Evolutionary conservation across 2,113 vertebrate species (phyloP).

Genomic region (Burhinus oedicnemus): DNA sequence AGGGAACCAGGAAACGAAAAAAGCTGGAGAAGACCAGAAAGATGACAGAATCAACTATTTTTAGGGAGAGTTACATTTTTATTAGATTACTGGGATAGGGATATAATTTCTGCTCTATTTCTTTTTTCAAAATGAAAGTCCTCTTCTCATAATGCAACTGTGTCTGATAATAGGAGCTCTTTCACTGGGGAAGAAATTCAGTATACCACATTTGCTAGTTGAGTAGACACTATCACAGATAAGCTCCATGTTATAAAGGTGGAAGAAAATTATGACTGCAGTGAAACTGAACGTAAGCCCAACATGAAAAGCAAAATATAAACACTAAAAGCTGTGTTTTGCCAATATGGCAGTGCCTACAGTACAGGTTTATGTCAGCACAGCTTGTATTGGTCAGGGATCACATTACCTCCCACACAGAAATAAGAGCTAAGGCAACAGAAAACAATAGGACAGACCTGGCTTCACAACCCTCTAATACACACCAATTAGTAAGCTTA

Average conservation of each 20-base stretch:
- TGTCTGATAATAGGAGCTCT: neutral
- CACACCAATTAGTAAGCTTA: neutral
- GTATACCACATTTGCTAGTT: neutral
- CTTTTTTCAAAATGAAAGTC: neutral
- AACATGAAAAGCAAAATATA: neutral
- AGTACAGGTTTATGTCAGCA: neutral
- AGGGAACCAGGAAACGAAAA: neutral
- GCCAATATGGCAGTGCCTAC: neutral
- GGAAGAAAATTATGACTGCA: neutral
- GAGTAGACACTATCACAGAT: neutral
- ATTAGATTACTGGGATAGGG: neutral
- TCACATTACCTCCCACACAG: neutral
- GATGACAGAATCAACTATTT: neutral
- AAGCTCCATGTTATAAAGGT: neutral
- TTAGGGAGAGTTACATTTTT: neutral
- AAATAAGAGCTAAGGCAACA: neutral
- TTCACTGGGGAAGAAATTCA: neutral
- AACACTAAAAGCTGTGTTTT: conserved; percentile 9
- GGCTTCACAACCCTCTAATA: neutral
- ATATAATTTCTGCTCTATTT: neutral
- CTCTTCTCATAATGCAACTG: neutral
- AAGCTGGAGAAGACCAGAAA: neutral
- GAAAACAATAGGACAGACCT: neutral
- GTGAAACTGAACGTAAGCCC: neutral
- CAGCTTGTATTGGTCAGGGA: neutral